Conservation (phyloP, 2,888 invertebrate species). For the Caenorhabditis sulstoni region DNA sequence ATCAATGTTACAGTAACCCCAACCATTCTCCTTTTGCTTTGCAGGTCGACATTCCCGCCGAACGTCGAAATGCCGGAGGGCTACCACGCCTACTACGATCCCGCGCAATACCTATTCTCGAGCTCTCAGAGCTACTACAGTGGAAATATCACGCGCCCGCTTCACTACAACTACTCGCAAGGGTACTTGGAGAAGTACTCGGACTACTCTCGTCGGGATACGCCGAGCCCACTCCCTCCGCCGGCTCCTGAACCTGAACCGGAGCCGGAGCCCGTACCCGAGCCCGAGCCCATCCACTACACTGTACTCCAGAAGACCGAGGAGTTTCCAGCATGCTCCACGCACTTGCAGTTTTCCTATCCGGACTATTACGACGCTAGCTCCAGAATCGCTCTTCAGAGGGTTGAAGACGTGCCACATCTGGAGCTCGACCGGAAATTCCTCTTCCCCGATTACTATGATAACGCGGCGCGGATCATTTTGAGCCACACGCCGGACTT, state of each 20-base stretch:
- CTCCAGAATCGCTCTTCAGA: conserved; percentile 10
- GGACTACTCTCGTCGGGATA: conserved; percentile 32
- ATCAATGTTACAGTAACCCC: background rate
- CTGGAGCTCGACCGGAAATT: background rate
- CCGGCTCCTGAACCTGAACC: conserved; percentile 29
- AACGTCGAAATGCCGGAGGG: conserved; percentile 50
- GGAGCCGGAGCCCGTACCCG: conserved; percentile 6
- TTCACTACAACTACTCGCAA: conserved; percentile 37
- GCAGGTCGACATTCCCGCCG: conserved; percentile 36
- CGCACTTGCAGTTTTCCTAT: conserved; percentile 11
- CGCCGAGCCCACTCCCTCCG: conserved; percentile 33
- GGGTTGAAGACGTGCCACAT: conserved; percentile 18
- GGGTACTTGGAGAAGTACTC: conserved; percentile 52
- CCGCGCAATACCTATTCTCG: conserved; percentile 29
- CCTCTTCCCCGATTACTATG: conserved; percentile 26
- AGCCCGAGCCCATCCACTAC: conserved; percentile 7
- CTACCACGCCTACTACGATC: conserved; percentile 56
- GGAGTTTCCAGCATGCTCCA: conserved; percentile 18
- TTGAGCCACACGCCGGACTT: conserved; percentile 26
- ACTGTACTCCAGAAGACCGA: conserved; percentile 14
- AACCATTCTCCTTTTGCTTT: background rate
- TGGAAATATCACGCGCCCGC: conserved; percentile 40
- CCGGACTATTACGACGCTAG: conserved; percentile 39
- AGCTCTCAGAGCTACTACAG: conserved; percentile 39
- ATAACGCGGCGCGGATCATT: conserved; percentile 10